phyloP scores from a whole-genome alignment of 30 jellyfish, hydroid and myxozoan species.

The Aurelia aurita complex sp. Pacific region DNA sequence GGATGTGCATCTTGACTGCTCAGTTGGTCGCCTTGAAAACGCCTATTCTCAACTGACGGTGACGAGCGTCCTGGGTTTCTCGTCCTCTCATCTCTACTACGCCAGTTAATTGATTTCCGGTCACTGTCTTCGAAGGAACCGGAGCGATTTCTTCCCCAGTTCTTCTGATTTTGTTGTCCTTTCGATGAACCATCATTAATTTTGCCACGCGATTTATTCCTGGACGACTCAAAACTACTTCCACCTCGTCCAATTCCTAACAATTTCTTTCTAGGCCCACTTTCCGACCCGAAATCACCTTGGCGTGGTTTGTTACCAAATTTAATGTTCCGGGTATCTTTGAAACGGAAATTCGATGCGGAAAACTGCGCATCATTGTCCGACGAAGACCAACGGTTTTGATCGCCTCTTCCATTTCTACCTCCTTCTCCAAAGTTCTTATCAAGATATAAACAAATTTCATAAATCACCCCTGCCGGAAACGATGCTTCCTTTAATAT shows the following conservation, averaged over 20 bases:
- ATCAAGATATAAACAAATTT: conserved; percentile 21
- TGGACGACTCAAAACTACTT: neutral
- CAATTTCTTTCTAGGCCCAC: neutral
- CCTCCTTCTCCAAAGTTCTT: neutral
- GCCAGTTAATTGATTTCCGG: no score
- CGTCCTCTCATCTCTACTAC: no score
- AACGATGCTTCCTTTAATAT: conserved; percentile 48
- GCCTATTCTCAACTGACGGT: no score
- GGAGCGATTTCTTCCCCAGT: no score
- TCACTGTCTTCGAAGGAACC: no score
- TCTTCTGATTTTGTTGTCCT: neutral
- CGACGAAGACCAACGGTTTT: neutral
- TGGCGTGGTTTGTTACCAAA: neutral
- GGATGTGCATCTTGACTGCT: no score
- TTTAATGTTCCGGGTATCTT: neutral
- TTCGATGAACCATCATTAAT: neutral
- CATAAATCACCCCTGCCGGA: conserved; percentile 58
- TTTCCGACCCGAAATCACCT: neutral
- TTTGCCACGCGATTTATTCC: neutral
- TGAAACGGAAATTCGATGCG: neutral
- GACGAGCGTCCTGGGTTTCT: no score
- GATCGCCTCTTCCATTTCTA: neutral
- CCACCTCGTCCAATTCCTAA: conserved; percentile 43
- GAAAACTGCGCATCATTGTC: neutral
- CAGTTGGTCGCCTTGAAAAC: no score